phyloP scores from a whole-genome alignment of 92 coral and sea anemone species.

The Zoanthus sansibaricus region DNA sequence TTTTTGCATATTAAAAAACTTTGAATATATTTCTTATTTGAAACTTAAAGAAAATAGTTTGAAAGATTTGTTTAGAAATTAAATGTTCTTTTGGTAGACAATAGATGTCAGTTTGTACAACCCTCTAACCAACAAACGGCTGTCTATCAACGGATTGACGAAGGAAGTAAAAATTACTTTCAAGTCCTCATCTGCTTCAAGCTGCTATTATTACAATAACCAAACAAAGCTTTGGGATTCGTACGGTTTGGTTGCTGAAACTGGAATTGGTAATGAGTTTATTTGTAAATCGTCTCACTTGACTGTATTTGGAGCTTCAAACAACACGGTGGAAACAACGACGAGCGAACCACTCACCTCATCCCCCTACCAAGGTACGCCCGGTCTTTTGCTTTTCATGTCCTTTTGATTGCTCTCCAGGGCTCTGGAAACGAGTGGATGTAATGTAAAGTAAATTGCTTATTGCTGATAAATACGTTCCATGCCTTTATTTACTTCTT shows the following conservation, averaged over 20 bases:
- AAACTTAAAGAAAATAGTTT: neutral
- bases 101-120: slow-evolving; percentile 8
- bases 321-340: neutral
- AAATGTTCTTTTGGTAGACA: neutral
- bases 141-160: neutral
- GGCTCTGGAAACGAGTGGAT: neutral
- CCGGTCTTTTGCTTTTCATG: neutral
- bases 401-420: neutral
- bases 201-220: slow-evolving; percentile 23
- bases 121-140: neutral
- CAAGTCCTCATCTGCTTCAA: slow-evolving; percentile 12
- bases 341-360: neutral
- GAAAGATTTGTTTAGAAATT: neutral
- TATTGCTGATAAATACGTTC: too few species aligned
- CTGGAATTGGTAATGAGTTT: neutral
- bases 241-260: slow-evolving; percentile 2
- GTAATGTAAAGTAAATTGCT: too few species aligned
- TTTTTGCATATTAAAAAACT: too few species aligned
- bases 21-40: too few species aligned
- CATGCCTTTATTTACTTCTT: too few species aligned
- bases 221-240: slow-evolving; percentile 17
- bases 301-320: slow-evolving; percentile 46
- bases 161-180: slow-evolving; percentile 14
- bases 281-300: slow-evolving; percentile 27
- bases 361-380: neutral